Evolutionary conservation across 2,797 vertebrate genomes (phyloP).

Genomic region (Mormyrops attenuatus): DNA sequence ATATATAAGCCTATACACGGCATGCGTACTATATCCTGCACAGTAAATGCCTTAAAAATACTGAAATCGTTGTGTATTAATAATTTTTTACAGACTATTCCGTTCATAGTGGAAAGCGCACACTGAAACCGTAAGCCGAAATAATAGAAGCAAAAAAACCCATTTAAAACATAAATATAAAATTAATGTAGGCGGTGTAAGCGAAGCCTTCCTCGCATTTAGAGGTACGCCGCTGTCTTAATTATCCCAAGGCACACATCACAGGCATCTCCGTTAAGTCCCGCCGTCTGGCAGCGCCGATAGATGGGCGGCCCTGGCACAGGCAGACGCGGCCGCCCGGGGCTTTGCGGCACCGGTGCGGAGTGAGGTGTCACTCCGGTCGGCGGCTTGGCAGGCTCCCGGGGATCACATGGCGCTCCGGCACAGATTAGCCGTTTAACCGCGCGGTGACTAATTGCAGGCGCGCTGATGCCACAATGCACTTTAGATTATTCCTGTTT

Average conservation of each 20-base stretch:
- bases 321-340: conserved; percentile 61
- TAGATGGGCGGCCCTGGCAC: conserved; percentile 64
- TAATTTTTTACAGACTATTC: conserved; percentile 41
- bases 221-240: conserved; percentile 64
- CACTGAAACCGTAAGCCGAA: conserved; percentile 46
- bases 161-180: conserved; percentile 62
- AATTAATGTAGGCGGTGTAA: conserved; percentile 58
- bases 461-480: conserved; percentile 38
- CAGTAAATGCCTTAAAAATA: not conserved
- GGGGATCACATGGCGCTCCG: conserved; percentile 54
- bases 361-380: conserved; percentile 28
- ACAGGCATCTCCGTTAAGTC: conserved; percentile 67
- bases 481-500: conserved; percentile 1
- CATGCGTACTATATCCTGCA: not conserved
- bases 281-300: conserved; percentile 65
- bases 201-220: conserved; percentile 32
- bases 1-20: not conserved
- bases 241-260: conserved; percentile 73
- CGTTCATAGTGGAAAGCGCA: conserved; percentile 25
- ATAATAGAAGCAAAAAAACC: conserved; percentile 36
- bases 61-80: not conserved
- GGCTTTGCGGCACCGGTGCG: conserved; percentile 62
- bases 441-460: conserved; percentile 35
- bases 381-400: conserved; percentile 33
- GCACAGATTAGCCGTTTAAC: conserved; percentile 59